phyloP scores from a whole-genome alignment of 2,113 vertebrate species.

The Paramormyrops kingsleyae region DNA sequence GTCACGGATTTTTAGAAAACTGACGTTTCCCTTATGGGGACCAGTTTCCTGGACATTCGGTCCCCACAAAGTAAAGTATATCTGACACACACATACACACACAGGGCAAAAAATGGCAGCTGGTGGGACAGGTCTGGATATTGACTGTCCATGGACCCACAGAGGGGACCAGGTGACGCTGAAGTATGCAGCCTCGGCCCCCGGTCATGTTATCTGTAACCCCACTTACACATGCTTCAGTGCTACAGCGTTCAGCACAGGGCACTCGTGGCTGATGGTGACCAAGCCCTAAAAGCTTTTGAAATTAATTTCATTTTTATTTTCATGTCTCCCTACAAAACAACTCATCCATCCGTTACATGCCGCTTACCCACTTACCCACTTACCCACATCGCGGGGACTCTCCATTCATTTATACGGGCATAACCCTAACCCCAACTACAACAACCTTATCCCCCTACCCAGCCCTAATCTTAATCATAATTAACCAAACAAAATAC shows the following conservation, averaged over 20 bases:
- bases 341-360: slow-evolving; percentile 16
- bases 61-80: too few relatives aligned
- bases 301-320: slow-evolving; percentile 44
- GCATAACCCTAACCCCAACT: too few relatives aligned
- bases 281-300: slow-evolving; percentile 44
- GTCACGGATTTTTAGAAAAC: too few relatives aligned
- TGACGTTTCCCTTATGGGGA: too few relatives aligned
- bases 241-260: background rate
- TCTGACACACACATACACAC: background rate
- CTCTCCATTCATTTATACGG: background rate
- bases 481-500: too few relatives aligned
- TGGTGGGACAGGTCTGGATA: background rate
- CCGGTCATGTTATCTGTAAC: background rate
- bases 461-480: too few relatives aligned
- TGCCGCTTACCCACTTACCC: slow-evolving; percentile 39
- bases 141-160: background rate
- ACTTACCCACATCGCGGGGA: background rate
- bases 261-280: background rate
- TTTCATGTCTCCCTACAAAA: slow-evolving; percentile 30
- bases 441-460: too few relatives aligned
- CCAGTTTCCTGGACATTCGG: too few relatives aligned
- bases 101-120: background rate
- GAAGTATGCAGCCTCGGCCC: background rate
- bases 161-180: background rate
- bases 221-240: background rate